Evolutionary conservation across 2,888 invertebrate genomes (phyloP).

Genomic region (Colletes collaris): DNA sequence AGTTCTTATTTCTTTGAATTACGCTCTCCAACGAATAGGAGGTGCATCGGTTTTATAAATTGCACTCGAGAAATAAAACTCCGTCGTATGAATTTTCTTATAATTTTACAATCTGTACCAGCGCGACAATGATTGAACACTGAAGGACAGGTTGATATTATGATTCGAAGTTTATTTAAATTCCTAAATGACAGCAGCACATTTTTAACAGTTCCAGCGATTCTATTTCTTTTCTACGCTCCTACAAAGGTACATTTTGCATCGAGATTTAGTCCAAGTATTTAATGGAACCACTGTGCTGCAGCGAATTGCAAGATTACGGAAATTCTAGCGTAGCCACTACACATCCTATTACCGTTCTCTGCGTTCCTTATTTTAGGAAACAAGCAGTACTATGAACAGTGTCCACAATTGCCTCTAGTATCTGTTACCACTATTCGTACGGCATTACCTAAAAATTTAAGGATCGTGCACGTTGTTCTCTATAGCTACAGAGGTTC

Average conservation of each 20-base stretch:
- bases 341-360: constrained; percentile 34
- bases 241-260: constrained; percentile 9
- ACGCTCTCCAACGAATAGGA: constrained; percentile 13
- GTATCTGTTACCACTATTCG: constrained; percentile 9
- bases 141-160: too few relatives aligned
- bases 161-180: background rate
- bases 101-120: too few relatives aligned
- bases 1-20: constrained; percentile 47
- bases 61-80: background rate
- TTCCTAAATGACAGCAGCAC: background rate
- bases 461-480: too few relatives aligned
- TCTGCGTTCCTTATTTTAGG: constrained; percentile 35
- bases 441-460: background rate
- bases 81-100: background rate
- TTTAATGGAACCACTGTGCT: constrained; percentile 37
- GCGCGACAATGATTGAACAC: too few relatives aligned
- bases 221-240: constrained; percentile 6
- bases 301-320: constrained; percentile 48
- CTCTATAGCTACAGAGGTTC: too few relatives aligned
- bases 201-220: background rate
- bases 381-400: constrained; percentile 11
- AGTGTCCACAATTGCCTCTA: constrained; percentile 1
- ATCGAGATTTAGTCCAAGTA: constrained; percentile 18
- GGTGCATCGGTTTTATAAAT: background rate
- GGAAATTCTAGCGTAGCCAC: constrained; percentile 43